Evolutionary conservation across 2,113 vertebrate species (phyloP).

Genomic region (Falco punctatus): DNA sequence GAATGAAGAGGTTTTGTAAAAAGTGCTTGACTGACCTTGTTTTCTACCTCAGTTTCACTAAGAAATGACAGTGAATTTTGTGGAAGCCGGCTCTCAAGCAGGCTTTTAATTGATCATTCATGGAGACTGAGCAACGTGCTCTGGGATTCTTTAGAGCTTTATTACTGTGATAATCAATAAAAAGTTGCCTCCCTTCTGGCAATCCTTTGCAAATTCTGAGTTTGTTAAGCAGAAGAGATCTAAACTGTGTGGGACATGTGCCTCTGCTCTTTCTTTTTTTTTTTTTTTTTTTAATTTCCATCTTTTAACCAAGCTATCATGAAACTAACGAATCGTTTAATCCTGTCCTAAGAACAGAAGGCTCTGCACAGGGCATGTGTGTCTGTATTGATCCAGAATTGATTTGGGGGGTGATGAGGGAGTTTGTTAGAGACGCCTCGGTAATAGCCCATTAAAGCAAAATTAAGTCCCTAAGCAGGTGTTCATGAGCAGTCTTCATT

Average conservation of each 20-base stretch:
- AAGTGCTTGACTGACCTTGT: not conserved
- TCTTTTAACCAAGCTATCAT: conserved; percentile 65
- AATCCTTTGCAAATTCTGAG: not conserved
- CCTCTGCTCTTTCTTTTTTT: not conserved
- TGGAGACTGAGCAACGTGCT: not conserved
- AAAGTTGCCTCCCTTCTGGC: conserved; percentile 44
- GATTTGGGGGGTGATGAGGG: conserved; percentile 47
- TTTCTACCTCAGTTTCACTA: not conserved
- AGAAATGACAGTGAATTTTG: conserved; percentile 11
- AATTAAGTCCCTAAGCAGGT: conserved; percentile 79
- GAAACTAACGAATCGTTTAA: conserved; percentile 75
- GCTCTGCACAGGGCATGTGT: conserved; percentile 67
- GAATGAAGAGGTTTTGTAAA: not conserved
- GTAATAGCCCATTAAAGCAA: conserved; percentile 77
- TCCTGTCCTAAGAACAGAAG: conserved; percentile 78
- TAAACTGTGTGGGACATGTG: not conserved
- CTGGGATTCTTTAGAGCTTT: not conserved
- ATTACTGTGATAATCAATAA: conserved; percentile 27
- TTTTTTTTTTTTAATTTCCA: not conserved
- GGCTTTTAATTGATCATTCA: conserved; percentile 15
- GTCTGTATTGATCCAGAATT: conserved; percentile 82
- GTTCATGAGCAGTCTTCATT: conserved; percentile 63
- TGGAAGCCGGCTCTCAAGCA: not conserved
- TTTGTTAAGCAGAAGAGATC: conserved; percentile 38
- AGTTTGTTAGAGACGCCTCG: conserved; percentile 71